Percentiles rank a stretch among this genome's conserved stretches.
Evolutionary conservation across 2,888 invertebrate species (phyloP).

Genomic region (Lithophane ornitopus): DNA sequence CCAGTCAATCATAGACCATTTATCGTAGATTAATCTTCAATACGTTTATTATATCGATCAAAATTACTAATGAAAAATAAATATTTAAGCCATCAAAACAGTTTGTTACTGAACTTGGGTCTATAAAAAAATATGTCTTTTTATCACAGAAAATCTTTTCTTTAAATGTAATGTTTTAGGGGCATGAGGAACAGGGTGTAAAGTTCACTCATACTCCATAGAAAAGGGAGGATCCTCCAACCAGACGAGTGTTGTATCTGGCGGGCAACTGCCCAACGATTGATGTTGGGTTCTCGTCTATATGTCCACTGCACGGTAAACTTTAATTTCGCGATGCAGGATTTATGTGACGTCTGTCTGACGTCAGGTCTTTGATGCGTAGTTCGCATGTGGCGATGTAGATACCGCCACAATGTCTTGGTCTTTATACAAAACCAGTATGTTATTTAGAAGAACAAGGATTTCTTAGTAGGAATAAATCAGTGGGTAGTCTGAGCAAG

Average conservation of each 20-base stretch:
- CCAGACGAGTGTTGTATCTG: too few species aligned
- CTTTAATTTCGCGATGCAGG: too few species aligned
- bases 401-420: too few species aligned
- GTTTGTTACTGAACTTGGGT: background rate
- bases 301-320: too few species aligned
- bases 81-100: background rate
- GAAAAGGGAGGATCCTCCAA: too few species aligned
- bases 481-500: background rate
- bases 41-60: background rate
- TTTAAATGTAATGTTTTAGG: background rate
- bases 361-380: too few species aligned
- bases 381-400: too few species aligned
- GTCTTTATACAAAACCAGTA: background rate
- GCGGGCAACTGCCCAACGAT: too few species aligned
- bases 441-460: background rate
- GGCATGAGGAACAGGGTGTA: too few species aligned
- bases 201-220: too few species aligned
- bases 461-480: background rate
- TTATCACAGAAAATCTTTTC: background rate
- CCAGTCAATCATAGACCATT: conserved; percentile 30
- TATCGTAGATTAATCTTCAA: conserved; percentile 16
- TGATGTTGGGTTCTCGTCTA: too few species aligned
- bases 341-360: too few species aligned
- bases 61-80: background rate
- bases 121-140: background rate